These are phyloP conservation scores for Lasioglossum figueresi DNA, from an alignment of 2,888 invertebrate species.

Conservation along the genomic window DNA sequence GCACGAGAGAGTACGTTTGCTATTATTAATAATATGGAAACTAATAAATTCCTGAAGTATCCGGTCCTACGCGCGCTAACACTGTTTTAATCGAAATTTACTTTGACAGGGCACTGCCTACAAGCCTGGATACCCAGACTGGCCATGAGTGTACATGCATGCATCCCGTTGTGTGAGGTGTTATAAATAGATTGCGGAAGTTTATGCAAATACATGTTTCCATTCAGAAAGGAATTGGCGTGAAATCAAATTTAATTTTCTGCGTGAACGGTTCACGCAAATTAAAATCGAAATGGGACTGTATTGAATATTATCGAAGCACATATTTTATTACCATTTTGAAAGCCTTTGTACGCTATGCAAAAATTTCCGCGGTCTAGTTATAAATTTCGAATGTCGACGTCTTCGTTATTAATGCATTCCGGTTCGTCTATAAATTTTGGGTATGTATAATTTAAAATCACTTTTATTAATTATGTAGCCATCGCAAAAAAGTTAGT, in stretches of 20 bases:
- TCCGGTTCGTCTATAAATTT: not conserved
- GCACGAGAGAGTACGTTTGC: not conserved
- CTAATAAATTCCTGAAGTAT: not conserved
- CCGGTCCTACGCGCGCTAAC: not conserved
- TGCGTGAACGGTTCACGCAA: not conserved
- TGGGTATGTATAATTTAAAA: not conserved
- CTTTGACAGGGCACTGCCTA: not conserved
- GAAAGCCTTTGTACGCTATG: not conserved
- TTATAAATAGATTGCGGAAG: conserved; percentile 1
- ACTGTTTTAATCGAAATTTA: not conserved
- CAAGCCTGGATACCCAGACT: not conserved
- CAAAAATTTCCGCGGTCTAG: not conserved
- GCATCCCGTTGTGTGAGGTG: not conserved
- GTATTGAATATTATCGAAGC: not conserved
- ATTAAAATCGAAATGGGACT: not conserved
- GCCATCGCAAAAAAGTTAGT: not conserved
- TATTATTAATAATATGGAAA: not conserved
- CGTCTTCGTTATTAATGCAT: not conserved
- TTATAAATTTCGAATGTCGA: not conserved
- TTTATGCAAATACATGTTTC: not conserved
- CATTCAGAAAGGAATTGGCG: conserved; percentile 2
- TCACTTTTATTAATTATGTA: not conserved
- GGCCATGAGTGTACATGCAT: not conserved
- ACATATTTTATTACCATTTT: not conserved
- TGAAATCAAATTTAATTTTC: not conserved